Percentiles rank a stretch among this genome's conserved stretches.
Conservation (phyloP, 2,888 invertebrate genomes). For the Scrobipalpa atriplicella region DNA sequence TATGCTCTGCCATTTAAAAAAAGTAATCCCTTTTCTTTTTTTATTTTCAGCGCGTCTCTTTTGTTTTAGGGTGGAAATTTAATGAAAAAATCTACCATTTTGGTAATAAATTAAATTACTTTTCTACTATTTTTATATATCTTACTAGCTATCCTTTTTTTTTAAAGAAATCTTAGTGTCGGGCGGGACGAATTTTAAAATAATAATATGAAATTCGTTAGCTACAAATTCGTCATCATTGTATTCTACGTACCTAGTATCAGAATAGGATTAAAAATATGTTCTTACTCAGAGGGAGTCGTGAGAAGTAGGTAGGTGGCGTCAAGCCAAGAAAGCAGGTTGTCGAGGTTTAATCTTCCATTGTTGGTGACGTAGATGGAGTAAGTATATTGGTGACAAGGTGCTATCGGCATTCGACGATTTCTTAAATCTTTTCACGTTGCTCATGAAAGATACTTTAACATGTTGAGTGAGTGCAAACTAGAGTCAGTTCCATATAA, state of each 20-base stretch:
- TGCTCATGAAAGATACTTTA: not conserved
- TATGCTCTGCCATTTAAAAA: too few relatives aligned
- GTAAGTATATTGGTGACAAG: conserved; percentile 24
- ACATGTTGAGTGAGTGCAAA: too few relatives aligned
- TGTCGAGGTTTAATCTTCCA: conserved; percentile 58
- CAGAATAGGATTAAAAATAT: conserved; percentile 54
- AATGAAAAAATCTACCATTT: too few relatives aligned
- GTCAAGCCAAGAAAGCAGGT: conserved; percentile 66
- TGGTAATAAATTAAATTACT: too few relatives aligned
- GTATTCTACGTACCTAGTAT: conserved; percentile 40
- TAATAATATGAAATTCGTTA: not conserved
- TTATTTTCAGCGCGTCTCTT: too few relatives aligned
- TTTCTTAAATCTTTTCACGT: not conserved
- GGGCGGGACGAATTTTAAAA: too few relatives aligned
- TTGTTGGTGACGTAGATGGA: conserved; percentile 47
- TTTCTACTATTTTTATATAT: too few relatives aligned
- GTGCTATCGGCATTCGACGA: not conserved
- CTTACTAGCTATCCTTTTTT: too few relatives aligned
- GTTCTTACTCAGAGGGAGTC: conserved; percentile 58
- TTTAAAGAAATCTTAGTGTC: too few relatives aligned
- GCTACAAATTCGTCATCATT: not conserved
- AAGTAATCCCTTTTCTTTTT: too few relatives aligned
- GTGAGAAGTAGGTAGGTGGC: conserved; percentile 73
- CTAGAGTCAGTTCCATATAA: too few relatives aligned
- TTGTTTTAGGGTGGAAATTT: too few relatives aligned